Evolutionary conservation across 2,113 vertebrate genomes (phyloP), one percentile per base, ranked within the genome.

Genomic region (Drymodes brunneopygia): DNA sequence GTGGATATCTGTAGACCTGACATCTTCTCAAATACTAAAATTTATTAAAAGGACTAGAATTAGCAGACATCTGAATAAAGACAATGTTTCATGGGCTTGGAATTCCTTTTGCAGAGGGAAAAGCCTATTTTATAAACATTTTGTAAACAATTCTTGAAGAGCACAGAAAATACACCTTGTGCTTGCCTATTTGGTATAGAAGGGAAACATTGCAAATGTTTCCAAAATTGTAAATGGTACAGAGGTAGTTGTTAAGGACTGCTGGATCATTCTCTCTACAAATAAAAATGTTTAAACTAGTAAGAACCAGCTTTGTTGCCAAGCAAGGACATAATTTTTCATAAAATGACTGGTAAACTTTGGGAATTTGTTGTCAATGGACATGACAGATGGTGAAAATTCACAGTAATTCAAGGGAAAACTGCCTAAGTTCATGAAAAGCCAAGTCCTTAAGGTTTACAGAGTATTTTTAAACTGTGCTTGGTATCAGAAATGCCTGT

Each of bases 61-160:
- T 64, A 82, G 12, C 11, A 81, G n/a, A 29, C 10, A 22, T 42
- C 8, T 81, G 38, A 86, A 24, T 29, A 18, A 66, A 87, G 45
- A 3, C 5, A 8, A 31, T 48, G 9, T 3, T 65, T 70, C 4
- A 2, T 69, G 27, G 33, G 3, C 18, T 3, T 9, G 6, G 8
- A 45, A 71, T 58, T 12, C 8, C 12, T 77, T 86, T 84, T 45
- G 7, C 33, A 74, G 29, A 35, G 20, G 4, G 25, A 88, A 92
- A 61, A 53, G 4, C 10, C 6, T 33, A 1, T 33, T 42, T 73
- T 35, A 45, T 44, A 60, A 86, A n/a, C 11, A 17, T 8, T 81
- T 48, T 42, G 8, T 42, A 31, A 24, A 14, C 20, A 14, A 31
- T 25, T 20, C 21, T 48, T 42, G n/a, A 57, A 69, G 20, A 20